phyloP scores from a whole-genome alignment of 1,140 invertebrate genomes.

The Camponotus vicinus region DNA sequence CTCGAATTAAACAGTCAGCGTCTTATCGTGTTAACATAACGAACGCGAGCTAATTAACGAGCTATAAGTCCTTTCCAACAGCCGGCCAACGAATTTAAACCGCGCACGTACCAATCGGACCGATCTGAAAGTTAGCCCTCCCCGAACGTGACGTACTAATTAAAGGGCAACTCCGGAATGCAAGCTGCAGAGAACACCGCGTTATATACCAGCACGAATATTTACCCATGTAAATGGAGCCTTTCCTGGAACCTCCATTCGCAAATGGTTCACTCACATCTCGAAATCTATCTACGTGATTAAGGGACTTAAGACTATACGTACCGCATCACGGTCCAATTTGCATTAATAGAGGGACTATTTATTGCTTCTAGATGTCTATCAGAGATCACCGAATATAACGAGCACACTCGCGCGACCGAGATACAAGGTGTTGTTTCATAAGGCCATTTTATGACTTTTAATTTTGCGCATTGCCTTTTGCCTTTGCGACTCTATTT shows the following conservation, averaged over 20 bases:
- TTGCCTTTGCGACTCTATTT: neutral
- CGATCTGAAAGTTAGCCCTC: constrained; percentile 71
- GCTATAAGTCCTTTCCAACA: constrained; percentile 73
- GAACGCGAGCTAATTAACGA: constrained; percentile 76
- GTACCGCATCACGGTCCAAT: constrained; percentile 43
- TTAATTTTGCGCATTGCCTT: neutral
- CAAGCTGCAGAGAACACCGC: constrained; percentile 54
- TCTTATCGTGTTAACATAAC: constrained; percentile 75
- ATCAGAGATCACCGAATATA: neutral
- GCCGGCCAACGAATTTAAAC: constrained; percentile 68
- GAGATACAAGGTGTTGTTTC: neutral
- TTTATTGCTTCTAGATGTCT: constrained; percentile 26
- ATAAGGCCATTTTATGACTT: neutral
- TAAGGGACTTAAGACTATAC: constrained; percentile 63
- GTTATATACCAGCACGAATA: constrained; percentile 60
- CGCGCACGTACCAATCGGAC: constrained; percentile 70
- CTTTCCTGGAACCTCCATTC: constrained; percentile 68
- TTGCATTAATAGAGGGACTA: constrained; percentile 56
- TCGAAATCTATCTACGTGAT: constrained; percentile 70
- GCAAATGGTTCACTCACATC: constrained; percentile 54
- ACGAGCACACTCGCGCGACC: constrained; percentile 1
- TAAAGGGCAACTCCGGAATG: constrained; percentile 75
- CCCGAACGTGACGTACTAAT: constrained; percentile 75
- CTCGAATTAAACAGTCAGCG: constrained; percentile 47
- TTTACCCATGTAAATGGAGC: constrained; percentile 70